phyloP scores from a whole-genome alignment of 2,113 vertebrate genomes.

The Castor canadensis region DNA sequence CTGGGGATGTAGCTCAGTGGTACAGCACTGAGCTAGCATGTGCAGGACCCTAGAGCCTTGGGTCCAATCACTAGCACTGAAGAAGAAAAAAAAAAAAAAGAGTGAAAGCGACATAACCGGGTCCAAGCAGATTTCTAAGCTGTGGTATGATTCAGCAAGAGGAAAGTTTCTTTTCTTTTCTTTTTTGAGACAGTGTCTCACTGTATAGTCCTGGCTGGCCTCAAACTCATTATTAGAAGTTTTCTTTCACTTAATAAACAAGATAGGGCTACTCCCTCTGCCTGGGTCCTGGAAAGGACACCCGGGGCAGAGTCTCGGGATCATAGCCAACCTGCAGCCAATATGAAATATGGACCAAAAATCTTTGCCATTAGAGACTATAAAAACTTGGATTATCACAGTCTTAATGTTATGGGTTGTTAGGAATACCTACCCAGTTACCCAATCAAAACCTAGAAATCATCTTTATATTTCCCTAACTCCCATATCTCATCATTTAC shows the following conservation, averaged over 20 bases:
- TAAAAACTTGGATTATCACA: not conserved
- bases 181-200: not conserved
- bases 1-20: not conserved
- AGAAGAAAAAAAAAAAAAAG: not conserved
- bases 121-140: not conserved
- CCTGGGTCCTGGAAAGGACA: not conserved
- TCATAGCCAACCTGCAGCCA: not conserved
- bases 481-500: not conserved
- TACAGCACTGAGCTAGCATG: too few relatives aligned
- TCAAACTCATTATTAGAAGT: not conserved
- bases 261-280: not conserved
- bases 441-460: not conserved
- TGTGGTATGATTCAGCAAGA: not conserved
- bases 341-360: not conserved
- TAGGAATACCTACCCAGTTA: not conserved
- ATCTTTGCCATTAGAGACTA: not conserved
- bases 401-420: not conserved
- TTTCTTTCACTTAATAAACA: not conserved
- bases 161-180: too few relatives aligned
- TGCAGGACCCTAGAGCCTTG: not conserved
- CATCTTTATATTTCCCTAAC: not conserved
- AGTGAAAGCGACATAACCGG: not conserved
- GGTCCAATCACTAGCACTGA: not conserved
- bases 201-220: not conserved
- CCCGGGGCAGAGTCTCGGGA: not conserved